phyloP scores from a whole-genome alignment of 2,797 vertebrate genomes.

The Platalea minor region DNA sequence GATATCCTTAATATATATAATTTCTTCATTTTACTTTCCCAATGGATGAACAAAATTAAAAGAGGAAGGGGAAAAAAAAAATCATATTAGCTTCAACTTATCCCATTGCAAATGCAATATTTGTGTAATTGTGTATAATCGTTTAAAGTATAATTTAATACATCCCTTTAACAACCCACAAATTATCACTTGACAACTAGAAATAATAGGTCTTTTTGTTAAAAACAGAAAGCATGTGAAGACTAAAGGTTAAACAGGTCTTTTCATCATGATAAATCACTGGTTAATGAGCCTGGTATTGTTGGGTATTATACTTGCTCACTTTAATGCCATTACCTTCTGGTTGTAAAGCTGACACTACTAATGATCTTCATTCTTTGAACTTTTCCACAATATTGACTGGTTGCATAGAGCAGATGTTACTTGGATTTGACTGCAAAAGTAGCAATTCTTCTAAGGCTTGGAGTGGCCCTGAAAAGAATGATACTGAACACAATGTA shows the following conservation, averaged over 20 bases:
- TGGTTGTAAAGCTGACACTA: slow-evolving; percentile 97
- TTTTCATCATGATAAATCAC: slow-evolving; percentile 99
- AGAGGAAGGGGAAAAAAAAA: background rate
- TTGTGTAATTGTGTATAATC: slow-evolving; percentile 64
- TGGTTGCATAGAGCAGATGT: slow-evolving; percentile 96
- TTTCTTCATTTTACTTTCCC: background rate
- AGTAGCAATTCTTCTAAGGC: slow-evolving; percentile 56
- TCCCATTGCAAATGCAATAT: slow-evolving; percentile 32
- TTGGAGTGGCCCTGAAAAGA: slow-evolving; percentile 30
- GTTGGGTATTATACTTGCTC: slow-evolving; percentile 84
- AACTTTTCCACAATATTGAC: slow-evolving; percentile 97
- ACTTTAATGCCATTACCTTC: slow-evolving; percentile 91
- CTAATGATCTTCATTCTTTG: slow-evolving; percentile 94
- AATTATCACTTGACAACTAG: slow-evolving; percentile 83
- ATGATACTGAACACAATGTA: slow-evolving; percentile 3
- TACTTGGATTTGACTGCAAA: slow-evolving; percentile 79
- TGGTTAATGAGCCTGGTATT: slow-evolving; percentile 95
- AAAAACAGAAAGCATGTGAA: slow-evolving; percentile 78
- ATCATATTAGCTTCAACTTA: background rate
- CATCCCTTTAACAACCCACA: slow-evolving; percentile 80
- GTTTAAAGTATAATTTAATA: slow-evolving; percentile 77
- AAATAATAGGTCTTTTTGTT: slow-evolving; percentile 82
- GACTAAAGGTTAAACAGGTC: slow-evolving; percentile 94
- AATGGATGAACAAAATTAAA: background rate
- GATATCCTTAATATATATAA: background rate